These are phyloP conservation scores for Pristionchus maxplancki DNA, from an alignment of 2,888 invertebrate species.

Conservation along the genomic window DNA sequence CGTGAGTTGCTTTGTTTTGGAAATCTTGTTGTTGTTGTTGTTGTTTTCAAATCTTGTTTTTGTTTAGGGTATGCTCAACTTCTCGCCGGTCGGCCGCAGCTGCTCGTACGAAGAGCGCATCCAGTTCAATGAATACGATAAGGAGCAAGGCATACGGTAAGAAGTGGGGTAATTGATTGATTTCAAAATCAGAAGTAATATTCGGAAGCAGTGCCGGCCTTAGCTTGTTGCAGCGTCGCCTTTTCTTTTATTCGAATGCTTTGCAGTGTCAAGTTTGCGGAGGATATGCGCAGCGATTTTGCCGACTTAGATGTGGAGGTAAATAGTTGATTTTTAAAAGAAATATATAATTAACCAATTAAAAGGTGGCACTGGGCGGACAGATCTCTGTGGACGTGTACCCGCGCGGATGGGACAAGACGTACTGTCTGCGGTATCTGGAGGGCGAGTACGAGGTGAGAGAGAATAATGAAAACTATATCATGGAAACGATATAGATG, in stretches of 20 bases:
- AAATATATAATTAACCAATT: neutral
- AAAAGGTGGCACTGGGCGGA: slow-evolving; percentile 78
- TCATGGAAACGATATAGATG: neutral
- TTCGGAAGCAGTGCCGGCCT: too few relatives aligned
- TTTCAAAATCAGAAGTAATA: neutral
- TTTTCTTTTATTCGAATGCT: too few relatives aligned
- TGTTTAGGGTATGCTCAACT: slow-evolving; percentile 91
- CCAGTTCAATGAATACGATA: slow-evolving; percentile 89
- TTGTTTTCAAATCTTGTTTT: neutral
- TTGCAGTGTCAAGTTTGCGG: slow-evolving; percentile 85
- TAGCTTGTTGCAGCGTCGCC: too few relatives aligned
- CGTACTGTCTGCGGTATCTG: slow-evolving; percentile 89
- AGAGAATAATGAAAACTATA: slow-evolving; percentile 70
- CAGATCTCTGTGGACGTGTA: slow-evolving; percentile 99
- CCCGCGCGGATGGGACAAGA: slow-evolving; percentile 97
- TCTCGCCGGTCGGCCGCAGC: slow-evolving; percentile 94
- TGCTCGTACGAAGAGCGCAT: slow-evolving; percentile 91
- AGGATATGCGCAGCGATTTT: slow-evolving; percentile 88
- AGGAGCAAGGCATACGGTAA: slow-evolving; percentile 85
- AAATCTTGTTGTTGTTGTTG: neutral
- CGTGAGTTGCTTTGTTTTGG: slow-evolving; percentile 51
- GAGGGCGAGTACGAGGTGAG: slow-evolving; percentile 80
- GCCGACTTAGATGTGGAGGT: slow-evolving; percentile 78
- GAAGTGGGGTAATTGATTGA: neutral
- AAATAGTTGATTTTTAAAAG: neutral